Evolutionary conservation across 2,113 vertebrate species (phyloP), one percentile per base, ranked within the genome.

Genomic region (Sorex fumeus): DNA sequence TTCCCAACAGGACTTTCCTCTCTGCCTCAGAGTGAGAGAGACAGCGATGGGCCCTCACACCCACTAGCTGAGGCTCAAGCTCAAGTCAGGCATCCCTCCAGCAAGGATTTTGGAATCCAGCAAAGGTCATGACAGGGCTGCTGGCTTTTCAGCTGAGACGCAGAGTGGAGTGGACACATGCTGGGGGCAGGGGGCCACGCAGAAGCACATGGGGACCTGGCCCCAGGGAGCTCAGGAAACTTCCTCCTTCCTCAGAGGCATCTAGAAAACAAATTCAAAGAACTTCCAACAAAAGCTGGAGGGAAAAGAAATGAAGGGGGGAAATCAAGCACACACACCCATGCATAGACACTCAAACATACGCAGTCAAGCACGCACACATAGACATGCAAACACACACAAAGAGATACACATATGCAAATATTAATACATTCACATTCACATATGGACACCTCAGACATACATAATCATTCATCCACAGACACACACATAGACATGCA

Each of bases 181-280:
- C 80, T 4, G 27, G 32, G 16, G 11, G 34, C 0, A 40, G 53
- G 28, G 34, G 45, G 8, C 30, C 34, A 25, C 4, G 0, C 30
- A 25, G 84, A 83, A 90, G 28, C 7, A 12, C 50, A 19, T n/a
- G 5, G 64, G 18, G 23, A 28, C 27, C 83, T 66, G 28, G 7
- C 70, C 72, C 69, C 10, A 34, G 82, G 53, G 40, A 87, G 25
- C 25, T 45, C 84, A 80, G 34, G 57, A 12, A 25, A 75, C 36
- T 93, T 93, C 78, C 69, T 81, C 15, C 47, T 95, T 78, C 85
- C 75, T 79, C 21, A 62, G 57, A 93, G 53, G 11, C 11, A 0
- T 23, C 7, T 13, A 10, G 9, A 8, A 60, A 60, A 60, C 57
- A 66, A 84, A 67, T 90, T 95, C 78, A 69, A 40, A 79, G 92